Evolutionary conservation across 2,113 vertebrate species (phyloP).

Genomic region (Dasyornis broadbenti): DNA sequence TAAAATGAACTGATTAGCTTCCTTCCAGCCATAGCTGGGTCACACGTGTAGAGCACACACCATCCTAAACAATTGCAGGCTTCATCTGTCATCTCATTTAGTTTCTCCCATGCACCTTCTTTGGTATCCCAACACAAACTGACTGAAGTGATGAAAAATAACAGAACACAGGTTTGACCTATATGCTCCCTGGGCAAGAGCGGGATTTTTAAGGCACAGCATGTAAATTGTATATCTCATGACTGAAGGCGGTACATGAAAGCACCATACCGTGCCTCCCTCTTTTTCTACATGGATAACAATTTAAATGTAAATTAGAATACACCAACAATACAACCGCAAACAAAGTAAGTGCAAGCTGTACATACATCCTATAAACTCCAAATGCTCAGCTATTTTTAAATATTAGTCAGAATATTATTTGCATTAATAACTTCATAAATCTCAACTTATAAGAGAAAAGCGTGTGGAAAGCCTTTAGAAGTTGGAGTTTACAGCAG

Average conservation of each 20-base stretch:
- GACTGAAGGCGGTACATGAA: background rate
- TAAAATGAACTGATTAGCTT: background rate
- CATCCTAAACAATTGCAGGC: background rate
- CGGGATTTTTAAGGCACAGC: conserved; percentile 25
- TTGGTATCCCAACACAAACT: background rate
- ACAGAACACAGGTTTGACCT: background rate
- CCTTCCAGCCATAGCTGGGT: background rate
- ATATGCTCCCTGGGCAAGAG: conserved; percentile 28
- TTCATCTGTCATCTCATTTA: conserved; percentile 46
- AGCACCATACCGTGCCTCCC: background rate
- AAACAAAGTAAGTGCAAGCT: background rate
- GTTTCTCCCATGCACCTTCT: background rate
- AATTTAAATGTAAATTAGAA: conserved; percentile 70
- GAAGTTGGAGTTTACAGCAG: background rate
- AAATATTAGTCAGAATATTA: background rate
- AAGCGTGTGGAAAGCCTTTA: background rate
- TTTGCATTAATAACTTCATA: conserved; percentile 41
- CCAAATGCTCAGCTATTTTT: background rate
- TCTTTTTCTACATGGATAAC: conserved; percentile 16
- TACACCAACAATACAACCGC: conserved; percentile 7
- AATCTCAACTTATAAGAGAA: background rate
- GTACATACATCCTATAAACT: background rate
- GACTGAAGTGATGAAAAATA: conserved; percentile 27
- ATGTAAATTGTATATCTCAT: background rate
- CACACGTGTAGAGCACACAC: background rate